These are phyloP conservation scores for Melipona beecheii DNA, from an alignment of 2,888 invertebrate genomes.

Conservation along the genomic window DNA sequence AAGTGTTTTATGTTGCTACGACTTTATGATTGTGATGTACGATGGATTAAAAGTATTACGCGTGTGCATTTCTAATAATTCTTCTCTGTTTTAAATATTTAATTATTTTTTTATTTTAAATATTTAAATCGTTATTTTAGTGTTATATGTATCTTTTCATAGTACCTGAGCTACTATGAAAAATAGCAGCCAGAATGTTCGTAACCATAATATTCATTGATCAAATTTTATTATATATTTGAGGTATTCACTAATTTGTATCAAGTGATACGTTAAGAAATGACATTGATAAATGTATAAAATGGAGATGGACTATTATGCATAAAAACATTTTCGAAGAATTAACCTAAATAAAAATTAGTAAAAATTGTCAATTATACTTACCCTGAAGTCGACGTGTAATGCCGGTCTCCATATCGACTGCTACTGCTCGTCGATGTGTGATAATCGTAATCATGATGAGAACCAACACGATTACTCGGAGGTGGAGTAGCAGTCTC, in stretches of 20 bases:
- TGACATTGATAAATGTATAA: not conserved
- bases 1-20: no score
- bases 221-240: not conserved
- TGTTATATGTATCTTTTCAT: not conserved
- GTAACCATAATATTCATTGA: not conserved
- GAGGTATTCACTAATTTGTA: not conserved
- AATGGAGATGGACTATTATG: not conserved
- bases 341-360: not conserved
- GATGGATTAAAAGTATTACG: not conserved
- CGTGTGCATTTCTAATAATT: not conserved
- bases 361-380: slow-evolving; percentile 51
- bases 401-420: slow-evolving; percentile 80
- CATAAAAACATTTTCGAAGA: not conserved
- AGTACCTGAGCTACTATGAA: not conserved
- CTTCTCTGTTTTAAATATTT: not conserved
- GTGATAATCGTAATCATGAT: slow-evolving; percentile 83
- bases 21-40: not conserved
- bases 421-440: slow-evolving; percentile 77
- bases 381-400: slow-evolving; percentile 79
- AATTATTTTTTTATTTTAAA: not conserved
- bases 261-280: not conserved
- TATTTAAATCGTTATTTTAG: not conserved
- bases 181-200: not conserved
- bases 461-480: slow-evolving; percentile 67
- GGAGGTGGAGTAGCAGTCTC: slow-evolving; percentile 69